Conservation (phyloP, 2,888 invertebrate genomes). For the Atherix ibis region DNA sequence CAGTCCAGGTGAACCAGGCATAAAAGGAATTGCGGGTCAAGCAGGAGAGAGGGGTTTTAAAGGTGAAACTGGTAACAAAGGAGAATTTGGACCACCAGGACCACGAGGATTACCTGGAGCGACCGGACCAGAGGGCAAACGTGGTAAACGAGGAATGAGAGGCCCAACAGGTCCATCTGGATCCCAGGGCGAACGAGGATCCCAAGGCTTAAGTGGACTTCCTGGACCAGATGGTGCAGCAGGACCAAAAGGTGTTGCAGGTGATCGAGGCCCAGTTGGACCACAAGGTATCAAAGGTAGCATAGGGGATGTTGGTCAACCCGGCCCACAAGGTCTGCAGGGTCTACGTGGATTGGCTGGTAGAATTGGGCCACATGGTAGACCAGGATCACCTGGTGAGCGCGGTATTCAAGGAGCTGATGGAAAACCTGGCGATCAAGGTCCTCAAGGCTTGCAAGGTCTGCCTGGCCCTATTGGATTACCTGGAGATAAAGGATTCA, state of each 20-base stretch:
- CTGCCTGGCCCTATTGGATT: constrained; percentile 58
- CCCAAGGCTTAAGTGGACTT: constrained; percentile 38
- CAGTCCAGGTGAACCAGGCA: constrained; percentile 54
- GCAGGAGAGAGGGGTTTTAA: constrained; percentile 67
- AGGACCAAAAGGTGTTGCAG: constrained; percentile 60
- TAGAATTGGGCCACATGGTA: constrained; percentile 52
- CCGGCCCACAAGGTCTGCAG: constrained; percentile 41
- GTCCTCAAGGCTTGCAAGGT: constrained; percentile 64
- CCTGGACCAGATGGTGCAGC: constrained; percentile 63
- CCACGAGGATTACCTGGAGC: constrained; percentile 61
- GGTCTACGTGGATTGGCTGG: constrained; percentile 48
- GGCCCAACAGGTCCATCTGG: constrained; percentile 62
- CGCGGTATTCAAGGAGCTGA: constrained; percentile 66
- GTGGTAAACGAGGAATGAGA: constrained; percentile 61
- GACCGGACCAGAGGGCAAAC: constrained; percentile 58
- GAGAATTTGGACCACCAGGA: constrained; percentile 55
- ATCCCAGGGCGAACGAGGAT: constrained; percentile 53
- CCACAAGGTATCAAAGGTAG: constrained; percentile 45
- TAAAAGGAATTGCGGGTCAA: constrained; percentile 58
- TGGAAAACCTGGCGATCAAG: constrained; percentile 72
- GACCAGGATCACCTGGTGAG: constrained; percentile 53
- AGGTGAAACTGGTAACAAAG: constrained; percentile 62
- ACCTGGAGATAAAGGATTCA: constrained; percentile 44
- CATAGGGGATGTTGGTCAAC: constrained; percentile 41
- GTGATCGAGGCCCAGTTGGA: constrained; percentile 55